Evolutionary conservation across 2,797 vertebrate genomes (phyloP).

Genomic region (Lycodopsis pacificus): DNA sequence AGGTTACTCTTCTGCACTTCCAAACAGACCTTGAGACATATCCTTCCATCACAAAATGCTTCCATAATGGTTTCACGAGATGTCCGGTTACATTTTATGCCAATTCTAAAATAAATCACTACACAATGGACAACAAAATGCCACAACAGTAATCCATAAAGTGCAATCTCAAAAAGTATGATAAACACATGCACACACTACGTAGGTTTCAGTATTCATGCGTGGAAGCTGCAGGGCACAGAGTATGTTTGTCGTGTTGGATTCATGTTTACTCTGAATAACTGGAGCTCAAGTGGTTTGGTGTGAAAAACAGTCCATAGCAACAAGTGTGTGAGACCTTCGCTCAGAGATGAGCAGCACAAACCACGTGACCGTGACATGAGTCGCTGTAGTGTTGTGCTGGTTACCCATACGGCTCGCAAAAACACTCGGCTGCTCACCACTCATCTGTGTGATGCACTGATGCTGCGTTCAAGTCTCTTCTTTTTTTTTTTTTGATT

Average conservation of each 20-base stretch:
- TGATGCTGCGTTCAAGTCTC: neutral
- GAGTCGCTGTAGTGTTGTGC: neutral
- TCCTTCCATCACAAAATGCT: neutral
- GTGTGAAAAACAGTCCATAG: slow-evolving; percentile 27
- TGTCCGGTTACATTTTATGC: neutral
- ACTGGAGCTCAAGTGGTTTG: slow-evolving; percentile 8
- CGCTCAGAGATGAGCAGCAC: slow-evolving; percentile 27
- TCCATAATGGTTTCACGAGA: neutral
- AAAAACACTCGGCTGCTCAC: slow-evolving; percentile 3
- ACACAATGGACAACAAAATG: neutral
- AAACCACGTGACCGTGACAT: slow-evolving; percentile 23
- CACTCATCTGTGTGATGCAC: neutral
- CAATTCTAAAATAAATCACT: neutral
- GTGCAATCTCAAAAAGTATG: neutral
- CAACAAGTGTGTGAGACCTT: slow-evolving; percentile 46
- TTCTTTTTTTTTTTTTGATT: neutral
- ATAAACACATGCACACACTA: neutral
- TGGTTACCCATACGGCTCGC: neutral
- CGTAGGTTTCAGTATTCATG: neutral
- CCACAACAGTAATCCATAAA: neutral
- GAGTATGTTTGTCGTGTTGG: neutral
- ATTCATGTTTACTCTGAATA: slow-evolving; percentile 2
- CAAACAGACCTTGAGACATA: neutral
- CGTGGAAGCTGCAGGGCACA: slow-evolving; percentile 1
- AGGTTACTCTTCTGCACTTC: neutral